Evolutionary conservation across 2,888 invertebrate genomes (phyloP).

Genomic region (Steinernema hermaphroditum): DNA sequence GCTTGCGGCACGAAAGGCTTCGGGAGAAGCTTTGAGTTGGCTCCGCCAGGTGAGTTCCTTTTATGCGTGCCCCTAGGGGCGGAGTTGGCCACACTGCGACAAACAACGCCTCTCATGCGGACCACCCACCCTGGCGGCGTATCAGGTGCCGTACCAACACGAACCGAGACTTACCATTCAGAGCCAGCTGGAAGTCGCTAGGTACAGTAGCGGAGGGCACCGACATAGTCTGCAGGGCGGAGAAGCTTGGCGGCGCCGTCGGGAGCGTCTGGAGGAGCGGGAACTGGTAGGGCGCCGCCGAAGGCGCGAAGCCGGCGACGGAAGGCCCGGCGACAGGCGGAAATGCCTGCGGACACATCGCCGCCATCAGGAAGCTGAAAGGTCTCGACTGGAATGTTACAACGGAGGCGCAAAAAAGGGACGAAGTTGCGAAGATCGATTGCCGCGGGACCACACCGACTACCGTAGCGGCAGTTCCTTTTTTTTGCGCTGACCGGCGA

Average conservation of each 20-base stretch:
- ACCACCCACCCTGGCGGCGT: too few species aligned
- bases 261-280: background rate
- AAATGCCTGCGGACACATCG: conserved; percentile 13
- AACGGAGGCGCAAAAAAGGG: conserved; percentile 15
- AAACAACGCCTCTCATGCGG: too few species aligned
- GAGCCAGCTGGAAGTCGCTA: conserved; percentile 4
- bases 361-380: conserved; percentile 28
- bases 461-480: conserved; percentile 17
- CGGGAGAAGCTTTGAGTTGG: too few species aligned
- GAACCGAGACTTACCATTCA: conserved; percentile 7
- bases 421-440: conserved; percentile 23
- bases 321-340: background rate
- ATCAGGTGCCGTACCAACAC: too few species aligned
- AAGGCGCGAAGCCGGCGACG: background rate
- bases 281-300: conserved; percentile 17
- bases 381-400: conserved; percentile 8
- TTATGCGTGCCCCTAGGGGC: background rate
- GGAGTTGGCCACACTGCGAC: background rate
- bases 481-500: background rate
- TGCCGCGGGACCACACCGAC: conserved; percentile 20
- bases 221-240: background rate
- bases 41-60: background rate
- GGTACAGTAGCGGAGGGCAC: background rate
- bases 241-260: background rate
- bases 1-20: too few species aligned